phyloP scores from a whole-genome alignment of 1,140 invertebrate species.

The Cyphomyrmex costatus region DNA sequence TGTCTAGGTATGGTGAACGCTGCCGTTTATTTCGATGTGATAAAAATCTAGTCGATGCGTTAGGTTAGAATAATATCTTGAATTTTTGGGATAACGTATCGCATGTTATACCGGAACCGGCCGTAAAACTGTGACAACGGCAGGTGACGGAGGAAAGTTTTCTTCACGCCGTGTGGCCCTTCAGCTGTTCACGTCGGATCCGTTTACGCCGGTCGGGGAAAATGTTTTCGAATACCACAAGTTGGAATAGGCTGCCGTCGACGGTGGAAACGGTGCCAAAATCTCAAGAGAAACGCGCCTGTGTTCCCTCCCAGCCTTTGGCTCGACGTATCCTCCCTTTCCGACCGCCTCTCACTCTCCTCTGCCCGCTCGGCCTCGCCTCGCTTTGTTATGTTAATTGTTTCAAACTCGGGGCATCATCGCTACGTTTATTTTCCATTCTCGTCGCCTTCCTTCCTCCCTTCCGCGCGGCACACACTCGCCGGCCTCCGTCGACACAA shows the following conservation, averaged over 20 bases:
- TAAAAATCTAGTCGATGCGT: not conserved
- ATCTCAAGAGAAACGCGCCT: conserved; percentile 83
- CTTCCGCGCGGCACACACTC: conserved; percentile 43
- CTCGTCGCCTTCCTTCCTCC: conserved; percentile 77
- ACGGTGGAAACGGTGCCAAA: conserved; percentile 82
- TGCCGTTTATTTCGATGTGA: not conserved
- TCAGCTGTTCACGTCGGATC: conserved; percentile 74
- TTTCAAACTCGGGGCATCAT: conserved; percentile 84
- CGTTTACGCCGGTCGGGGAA: conserved; percentile 73
- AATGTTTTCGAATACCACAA: conserved; percentile 81
- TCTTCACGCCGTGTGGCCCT: conserved; percentile 62
- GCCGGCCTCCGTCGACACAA: conserved; percentile 54
- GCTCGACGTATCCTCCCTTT: conserved; percentile 70
- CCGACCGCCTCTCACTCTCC: conserved; percentile 53
- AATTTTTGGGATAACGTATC: conserved; percentile 41
- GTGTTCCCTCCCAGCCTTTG: conserved; percentile 64
- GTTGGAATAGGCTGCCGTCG: conserved; percentile 78
- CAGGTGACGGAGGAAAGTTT: conserved; percentile 70
- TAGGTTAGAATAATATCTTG: conserved; percentile 4
- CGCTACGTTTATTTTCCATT: conserved; percentile 85
- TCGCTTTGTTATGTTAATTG: conserved; percentile 85
- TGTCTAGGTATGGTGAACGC: too few species aligned
- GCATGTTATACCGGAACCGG: conserved; percentile 44
- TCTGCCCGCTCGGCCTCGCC: conserved; percentile 58
- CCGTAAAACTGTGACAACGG: conserved; percentile 64